phyloP scores from a whole-genome alignment of 2,888 invertebrate species.

The Nipponacmea schrenckii region DNA sequence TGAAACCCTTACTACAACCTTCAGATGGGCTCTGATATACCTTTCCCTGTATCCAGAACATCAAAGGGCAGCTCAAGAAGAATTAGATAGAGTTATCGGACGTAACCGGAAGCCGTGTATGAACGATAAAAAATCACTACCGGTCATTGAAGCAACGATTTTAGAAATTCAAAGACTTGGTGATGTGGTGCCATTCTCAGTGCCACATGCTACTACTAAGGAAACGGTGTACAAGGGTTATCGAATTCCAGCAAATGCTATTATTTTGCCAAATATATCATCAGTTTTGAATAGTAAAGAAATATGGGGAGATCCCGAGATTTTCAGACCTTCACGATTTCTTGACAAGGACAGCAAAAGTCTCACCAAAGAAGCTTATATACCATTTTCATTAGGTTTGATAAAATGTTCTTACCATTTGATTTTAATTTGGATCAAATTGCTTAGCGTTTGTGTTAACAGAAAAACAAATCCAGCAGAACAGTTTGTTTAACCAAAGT shows the following conservation, averaged over 20 bases:
- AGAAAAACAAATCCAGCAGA: too few relatives aligned
- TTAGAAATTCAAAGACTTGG: constrained; percentile 37
- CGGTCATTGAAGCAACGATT: constrained; percentile 37
- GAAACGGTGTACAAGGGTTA: constrained; percentile 45
- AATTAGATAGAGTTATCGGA: constrained; percentile 56
- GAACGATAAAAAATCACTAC: constrained; percentile 11
- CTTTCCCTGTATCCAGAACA: constrained; percentile 81
- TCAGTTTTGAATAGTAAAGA: constrained; percentile 30
- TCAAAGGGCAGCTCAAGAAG: constrained; percentile 11
- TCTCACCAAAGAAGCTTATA: not conserved
- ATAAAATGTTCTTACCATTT: too few relatives aligned
- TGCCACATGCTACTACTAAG: constrained; percentile 38
- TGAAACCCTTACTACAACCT: constrained; percentile 84
- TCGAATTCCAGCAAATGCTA: constrained; percentile 38
- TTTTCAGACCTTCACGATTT: constrained; percentile 36
- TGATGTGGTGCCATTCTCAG: constrained; percentile 37
- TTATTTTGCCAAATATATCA: constrained; percentile 34
- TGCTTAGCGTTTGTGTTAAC: too few relatives aligned
- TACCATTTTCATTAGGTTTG: constrained; percentile 17
- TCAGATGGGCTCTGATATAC: constrained; percentile 84
- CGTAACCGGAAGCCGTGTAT: constrained; percentile 17
- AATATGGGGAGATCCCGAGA: constrained; percentile 28
- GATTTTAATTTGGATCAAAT: too few relatives aligned
- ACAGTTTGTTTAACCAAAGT: too few relatives aligned
- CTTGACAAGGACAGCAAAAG: constrained; percentile 14